Conservation (phyloP, 2,888 invertebrate genomes). For the Prosapia bicincta region DNA sequence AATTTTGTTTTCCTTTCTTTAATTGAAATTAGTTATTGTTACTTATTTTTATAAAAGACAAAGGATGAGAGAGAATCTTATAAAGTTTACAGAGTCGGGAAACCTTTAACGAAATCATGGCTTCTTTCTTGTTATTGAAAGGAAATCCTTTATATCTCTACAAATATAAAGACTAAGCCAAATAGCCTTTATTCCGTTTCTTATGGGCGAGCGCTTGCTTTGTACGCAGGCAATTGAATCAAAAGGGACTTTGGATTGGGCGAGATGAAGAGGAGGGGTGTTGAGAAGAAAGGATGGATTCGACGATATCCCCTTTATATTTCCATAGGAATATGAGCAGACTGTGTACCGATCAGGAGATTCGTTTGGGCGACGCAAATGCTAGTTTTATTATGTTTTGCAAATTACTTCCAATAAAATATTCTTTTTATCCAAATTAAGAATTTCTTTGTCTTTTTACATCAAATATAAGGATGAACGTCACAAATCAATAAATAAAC, state of each 20-base stretch:
- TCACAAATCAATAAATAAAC: no score
- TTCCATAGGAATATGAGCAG: neutral
- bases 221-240: slow-evolving; percentile 20
- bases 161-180: slow-evolving; percentile 36
- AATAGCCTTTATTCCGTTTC: slow-evolving; percentile 33
- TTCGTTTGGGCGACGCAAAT: no score
- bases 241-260: slow-evolving; percentile 6
- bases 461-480: no score
- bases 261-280: slow-evolving; percentile 4
- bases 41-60: neutral
- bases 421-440: no score
- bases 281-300: neutral
- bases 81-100: neutral
- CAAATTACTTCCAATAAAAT: no score
- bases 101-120: slow-evolving; percentile 17
- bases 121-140: slow-evolving; percentile 16
- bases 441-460: no score
- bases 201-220: slow-evolving; percentile 19
- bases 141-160: slow-evolving; percentile 24
- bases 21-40: no score
- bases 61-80: neutral
- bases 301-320: neutral
- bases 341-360: no score
- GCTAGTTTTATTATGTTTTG: no score
- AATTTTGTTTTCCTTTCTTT: no score